Evolutionary conservation across 2,888 invertebrate genomes (phyloP), one percentile per base, ranked within the genome.

Genomic region (Stegana nigrithorax): DNA sequence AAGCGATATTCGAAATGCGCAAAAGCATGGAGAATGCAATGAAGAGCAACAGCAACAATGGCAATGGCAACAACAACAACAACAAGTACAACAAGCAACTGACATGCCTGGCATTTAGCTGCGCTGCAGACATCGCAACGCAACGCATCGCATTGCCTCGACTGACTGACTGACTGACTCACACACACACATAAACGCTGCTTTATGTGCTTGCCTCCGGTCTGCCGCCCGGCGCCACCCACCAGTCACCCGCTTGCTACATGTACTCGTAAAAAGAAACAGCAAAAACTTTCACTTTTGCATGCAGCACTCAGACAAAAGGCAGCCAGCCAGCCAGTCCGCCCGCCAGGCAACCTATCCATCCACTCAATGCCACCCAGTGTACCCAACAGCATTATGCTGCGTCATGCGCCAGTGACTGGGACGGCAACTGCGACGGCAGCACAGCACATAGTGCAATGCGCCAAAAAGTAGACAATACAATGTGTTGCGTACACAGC

Each of bases 251-350:
- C n/a, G n/a, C n/a, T n/a, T n/a, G n/a, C n/a, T n/a, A n/a, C n/a
- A n/a, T n/a, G n/a, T n/a, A n/a, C n/a, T n/a, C n/a, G n/a, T n/a
- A 75, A 75, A 75, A 75, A 75, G 70, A 67, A 75, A 64, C 80
- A 75, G 64, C 68, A 79, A 70, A 73, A 77, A 75, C 75, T 75
- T 75, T 75, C 75, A 75, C 60, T 60, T 60, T 55, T 55, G 27
- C 53, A 53, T 53, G 32, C 60, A 29, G 25, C 55, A 47, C 27
- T 21, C 39, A 58, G 7, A 50, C n/a, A 47, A n/a, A 53, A 32
- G 45, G 2, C 12, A 19, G 25, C 25, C 10, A 25, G 23, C n/a
- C n/a, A n/a, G n/a, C n/a, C n/a, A n/a, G n/a, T n/a, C n/a, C n/a
- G n/a, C n/a, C n/a, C n/a, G n/a, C n/a, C n/a, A 27, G 27, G 14